Evolutionary conservation across 2,113 vertebrate species (phyloP).

Genomic region (Plotosus lineatus): DNA sequence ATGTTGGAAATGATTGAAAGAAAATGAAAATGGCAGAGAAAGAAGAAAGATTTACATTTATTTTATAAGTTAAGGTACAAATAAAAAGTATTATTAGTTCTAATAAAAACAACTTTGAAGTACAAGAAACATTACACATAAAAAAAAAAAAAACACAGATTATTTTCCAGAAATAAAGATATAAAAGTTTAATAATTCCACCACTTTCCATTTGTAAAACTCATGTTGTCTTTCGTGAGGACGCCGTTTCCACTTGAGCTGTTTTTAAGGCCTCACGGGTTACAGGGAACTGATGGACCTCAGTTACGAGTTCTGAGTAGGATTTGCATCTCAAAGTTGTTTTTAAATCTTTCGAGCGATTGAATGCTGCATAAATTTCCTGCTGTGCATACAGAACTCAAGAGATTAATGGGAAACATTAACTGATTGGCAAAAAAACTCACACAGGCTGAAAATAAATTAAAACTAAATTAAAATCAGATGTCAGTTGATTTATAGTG

Average conservation of each 20-base stretch:
- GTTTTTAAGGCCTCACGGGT: slow-evolving; percentile 19
- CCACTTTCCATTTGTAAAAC: not conserved
- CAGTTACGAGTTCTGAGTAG: not conserved
- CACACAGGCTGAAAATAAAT: slow-evolving; percentile 12
- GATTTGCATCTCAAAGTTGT: not conserved
- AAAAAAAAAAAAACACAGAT: slow-evolving; percentile 1
- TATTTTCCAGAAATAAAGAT: not conserved
- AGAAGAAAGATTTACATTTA: slow-evolving; percentile 40
- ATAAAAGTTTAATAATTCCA: not conserved
- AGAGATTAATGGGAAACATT: not conserved
- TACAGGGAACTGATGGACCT: not conserved
- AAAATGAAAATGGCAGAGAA: not conserved
- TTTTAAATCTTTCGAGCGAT: not conserved
- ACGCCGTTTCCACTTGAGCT: not conserved
- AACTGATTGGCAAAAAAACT: not conserved
- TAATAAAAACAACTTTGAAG: slow-evolving; percentile 25
- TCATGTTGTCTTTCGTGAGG: not conserved
- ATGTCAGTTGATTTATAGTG: not conserved
- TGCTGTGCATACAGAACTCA: not conserved
- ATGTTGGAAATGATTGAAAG: not conserved
- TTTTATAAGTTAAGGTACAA: slow-evolving; percentile 55
- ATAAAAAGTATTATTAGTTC: slow-evolving; percentile 39
- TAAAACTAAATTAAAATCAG: not conserved
- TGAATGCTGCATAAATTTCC: not conserved
- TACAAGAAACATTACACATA: slow-evolving; percentile 17